Evolutionary conservation across 2,888 invertebrate species (phyloP), one percentile per base, ranked within the genome.

Genomic region (Antitype chi): DNA sequence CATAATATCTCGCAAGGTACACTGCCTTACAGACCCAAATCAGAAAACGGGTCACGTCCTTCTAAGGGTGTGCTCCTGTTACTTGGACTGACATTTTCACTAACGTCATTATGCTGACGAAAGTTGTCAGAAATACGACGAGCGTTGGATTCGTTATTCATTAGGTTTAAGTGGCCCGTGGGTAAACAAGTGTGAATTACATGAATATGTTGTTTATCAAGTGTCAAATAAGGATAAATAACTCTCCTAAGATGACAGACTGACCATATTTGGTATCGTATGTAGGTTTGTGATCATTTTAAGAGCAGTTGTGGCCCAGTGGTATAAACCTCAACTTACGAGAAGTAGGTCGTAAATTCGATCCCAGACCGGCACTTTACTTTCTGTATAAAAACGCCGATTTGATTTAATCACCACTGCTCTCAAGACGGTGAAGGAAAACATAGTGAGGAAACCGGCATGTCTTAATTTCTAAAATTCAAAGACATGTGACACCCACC

Each of bases 61-160:
- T 82, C 72, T 84, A 85, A 85, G 90, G 89, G 90, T 89, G 91
- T 89, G 90, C 90, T 91, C 84, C 91, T 90, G 90, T 91, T 92
- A 94, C 93, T 92, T 90, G 89, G 89, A 87, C 92, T 93, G 94
- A 93, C 94, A 93, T 94, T 94, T 92, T 90, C 91, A 91, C 92
- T 93, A 95, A 95, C 93, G 90, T 91, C 92, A 93, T 94, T 93
- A 93, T 90, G 82, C 87, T 90, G 90, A 91, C 90, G 90, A 91
- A 93, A 92, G 90, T 90, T 91, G 90, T 89, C 81, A 86, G 89
- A 74, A 70, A 72, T 52, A 57, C 49, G 70, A 49, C 25, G 49
- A 49, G 49, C 70, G 57, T 59, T 59, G 55, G 66, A 59, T 77
- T 43, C 74, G 57, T 43, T 80, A 74, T 85, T 78, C 64, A 72